Conservation (phyloP, 2,113 vertebrate genomes). For the Eulacestoma nigropectus region DNA sequence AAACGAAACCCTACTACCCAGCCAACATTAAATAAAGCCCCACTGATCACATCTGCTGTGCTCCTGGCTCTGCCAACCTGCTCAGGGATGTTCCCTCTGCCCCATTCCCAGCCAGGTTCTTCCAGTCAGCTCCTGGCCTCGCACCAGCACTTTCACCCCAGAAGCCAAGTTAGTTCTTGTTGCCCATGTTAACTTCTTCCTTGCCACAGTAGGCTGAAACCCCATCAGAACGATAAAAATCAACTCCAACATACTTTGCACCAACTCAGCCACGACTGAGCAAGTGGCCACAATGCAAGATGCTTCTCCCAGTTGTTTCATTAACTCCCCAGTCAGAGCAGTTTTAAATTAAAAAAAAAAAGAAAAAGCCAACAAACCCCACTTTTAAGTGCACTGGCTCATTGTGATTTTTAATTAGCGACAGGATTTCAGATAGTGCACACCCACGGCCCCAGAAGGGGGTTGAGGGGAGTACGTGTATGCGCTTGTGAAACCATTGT, state of each 20-base stretch:
- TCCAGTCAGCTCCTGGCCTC: not conserved
- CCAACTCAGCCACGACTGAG: not conserved
- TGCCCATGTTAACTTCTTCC: not conserved
- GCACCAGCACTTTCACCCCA: not conserved
- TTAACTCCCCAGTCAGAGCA: not conserved
- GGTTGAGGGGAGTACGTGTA: not conserved
- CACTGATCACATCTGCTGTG: not conserved
- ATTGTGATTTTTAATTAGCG: not conserved
- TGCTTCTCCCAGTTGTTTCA: not conserved
- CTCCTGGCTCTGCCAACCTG: not conserved
- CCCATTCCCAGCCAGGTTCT: not conserved
- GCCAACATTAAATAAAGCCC: not conserved
- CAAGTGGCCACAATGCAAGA: not conserved
- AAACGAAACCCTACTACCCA: not conserved
- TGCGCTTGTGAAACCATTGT: not conserved
- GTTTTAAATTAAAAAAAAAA: not conserved
- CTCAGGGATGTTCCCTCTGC: not conserved
- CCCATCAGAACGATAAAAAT: not conserved
- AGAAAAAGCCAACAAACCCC: not conserved
- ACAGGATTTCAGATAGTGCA: constrained; percentile 15
- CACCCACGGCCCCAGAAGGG: not conserved
- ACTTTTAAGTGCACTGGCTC: not conserved
- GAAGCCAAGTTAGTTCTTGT: not conserved
- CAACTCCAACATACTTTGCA: not conserved
- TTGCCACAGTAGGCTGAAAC: not conserved